Percentiles rank a stretch among this genome's conserved stretches.
phyloP scores from a whole-genome alignment of 2,888 invertebrate genomes.

The Tigriopus californicus region DNA sequence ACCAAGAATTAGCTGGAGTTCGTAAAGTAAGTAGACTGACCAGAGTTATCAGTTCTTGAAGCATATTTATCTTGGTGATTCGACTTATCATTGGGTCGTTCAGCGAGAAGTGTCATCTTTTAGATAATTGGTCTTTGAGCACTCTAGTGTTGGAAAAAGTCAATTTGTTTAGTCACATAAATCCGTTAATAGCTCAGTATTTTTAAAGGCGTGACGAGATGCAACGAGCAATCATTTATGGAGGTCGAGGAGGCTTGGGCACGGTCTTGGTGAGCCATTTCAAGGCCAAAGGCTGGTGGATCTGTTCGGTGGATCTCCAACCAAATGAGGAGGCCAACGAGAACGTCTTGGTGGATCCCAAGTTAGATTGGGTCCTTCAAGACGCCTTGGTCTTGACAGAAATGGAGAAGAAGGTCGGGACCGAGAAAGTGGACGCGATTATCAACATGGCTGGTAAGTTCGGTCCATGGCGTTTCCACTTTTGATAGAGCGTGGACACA shows the following conservation, averaged over 20 bases:
- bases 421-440: conserved; percentile 73
- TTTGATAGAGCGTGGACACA: background rate
- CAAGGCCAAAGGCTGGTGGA: conserved; percentile 57
- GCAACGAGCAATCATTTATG: conserved; percentile 56
- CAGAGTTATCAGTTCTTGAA: too few species aligned
- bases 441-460: conserved; percentile 97
- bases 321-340: conserved; percentile 69
- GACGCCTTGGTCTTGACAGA: conserved; percentile 49
- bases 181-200: background rate
- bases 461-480: background rate
- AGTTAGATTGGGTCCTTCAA: conserved; percentile 53
- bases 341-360: conserved; percentile 59
- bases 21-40: background rate
- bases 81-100: background rate
- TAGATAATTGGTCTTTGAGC: background rate
- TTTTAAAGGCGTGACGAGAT: background rate
- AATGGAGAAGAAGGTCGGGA: conserved; percentile 44
- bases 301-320: conserved; percentile 59
- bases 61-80: too few species aligned
- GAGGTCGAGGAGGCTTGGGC: conserved; percentile 87
- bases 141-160: background rate
- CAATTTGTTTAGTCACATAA: too few species aligned
- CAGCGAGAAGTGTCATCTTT: background rate
- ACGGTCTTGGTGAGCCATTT: conserved; percentile 70
- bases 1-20: background rate